A percentile compares a stretch with the other conserved stretches of the same genome.
Conservation (phyloP, 2,113 vertebrate genomes). For the Rhabdomys dilectus region DNA sequence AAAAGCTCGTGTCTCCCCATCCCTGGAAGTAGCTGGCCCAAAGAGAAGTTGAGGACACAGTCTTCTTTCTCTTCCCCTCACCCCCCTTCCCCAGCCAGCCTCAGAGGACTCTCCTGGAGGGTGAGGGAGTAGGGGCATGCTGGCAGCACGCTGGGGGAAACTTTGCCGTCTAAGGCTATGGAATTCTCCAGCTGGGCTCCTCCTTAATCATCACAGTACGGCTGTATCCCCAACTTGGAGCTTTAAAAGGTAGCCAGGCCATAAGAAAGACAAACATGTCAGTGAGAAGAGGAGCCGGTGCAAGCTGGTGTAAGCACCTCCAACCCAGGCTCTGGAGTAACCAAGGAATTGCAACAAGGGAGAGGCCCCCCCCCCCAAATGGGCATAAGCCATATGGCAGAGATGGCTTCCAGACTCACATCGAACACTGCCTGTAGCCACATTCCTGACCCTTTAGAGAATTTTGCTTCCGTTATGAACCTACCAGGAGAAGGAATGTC, state of each 20-base stretch:
- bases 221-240: constrained; percentile 73
- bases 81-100: background rate
- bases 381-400: background rate
- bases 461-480: background rate
- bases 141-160: constrained; percentile 83
- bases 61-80: background rate
- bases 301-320: background rate
- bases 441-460: background rate
- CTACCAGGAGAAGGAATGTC: background rate
- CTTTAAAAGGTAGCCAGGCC: constrained; percentile 86
- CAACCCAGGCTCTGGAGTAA: background rate
- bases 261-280: constrained; percentile 63
- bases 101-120: constrained; percentile 67
- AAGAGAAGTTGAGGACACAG: constrained; percentile 56
- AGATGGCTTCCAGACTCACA: background rate
- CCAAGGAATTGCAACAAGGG: background rate
- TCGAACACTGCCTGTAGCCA: background rate
- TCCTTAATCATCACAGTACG: constrained; percentile 85
- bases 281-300: constrained; percentile 7
- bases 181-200: constrained; percentile 85
- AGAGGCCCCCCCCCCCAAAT: too few relatives aligned
- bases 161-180: constrained; percentile 91
- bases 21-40: background rate
- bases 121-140: background rate
- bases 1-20: background rate